These are phyloP conservation scores for Notamacropus eugenii DNA, from an alignment of 2,797 vertebrate species.

Conservation along the genomic window DNA sequence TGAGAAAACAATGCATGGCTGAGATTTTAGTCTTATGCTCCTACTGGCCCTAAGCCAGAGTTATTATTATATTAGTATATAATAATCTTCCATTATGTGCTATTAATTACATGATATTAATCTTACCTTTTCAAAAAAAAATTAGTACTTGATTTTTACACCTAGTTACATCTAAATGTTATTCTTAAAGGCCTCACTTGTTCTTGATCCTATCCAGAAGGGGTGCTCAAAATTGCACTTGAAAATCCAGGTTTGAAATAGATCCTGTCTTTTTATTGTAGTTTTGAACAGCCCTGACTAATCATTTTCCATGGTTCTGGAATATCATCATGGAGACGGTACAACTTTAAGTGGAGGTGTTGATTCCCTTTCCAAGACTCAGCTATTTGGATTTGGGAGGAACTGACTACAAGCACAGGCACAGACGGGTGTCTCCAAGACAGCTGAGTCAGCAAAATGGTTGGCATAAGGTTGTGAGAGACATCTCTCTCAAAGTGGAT, in stretches of 20 bases:
- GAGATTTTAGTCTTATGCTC: constrained; percentile 57
- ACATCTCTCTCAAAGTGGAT: constrained; percentile 49
- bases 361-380: constrained; percentile 4
- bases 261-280: neutral
- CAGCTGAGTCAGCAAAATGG: constrained; percentile 69
- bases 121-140: constrained; percentile 13
- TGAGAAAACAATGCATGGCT: constrained; percentile 56
- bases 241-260: constrained; percentile 1
- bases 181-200: neutral
- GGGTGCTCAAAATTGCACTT: constrained; percentile 1
- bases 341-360: constrained; percentile 1
- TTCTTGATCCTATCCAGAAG: neutral
- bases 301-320: constrained; percentile 9
- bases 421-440: constrained; percentile 17
- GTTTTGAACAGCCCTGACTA: constrained; percentile 30
- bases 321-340: constrained; percentile 18
- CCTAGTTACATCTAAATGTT: neutral
- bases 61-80: neutral
- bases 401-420: neutral
- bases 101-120: neutral
- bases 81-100: constrained; percentile 35
- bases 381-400: constrained; percentile 16
- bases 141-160: neutral
- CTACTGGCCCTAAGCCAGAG: constrained; percentile 33
- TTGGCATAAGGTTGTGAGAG: constrained; percentile 52